Evolutionary conservation across 64 coral and sea anemone genomes (phyloP).

Genomic region (Actinia equina): DNA sequence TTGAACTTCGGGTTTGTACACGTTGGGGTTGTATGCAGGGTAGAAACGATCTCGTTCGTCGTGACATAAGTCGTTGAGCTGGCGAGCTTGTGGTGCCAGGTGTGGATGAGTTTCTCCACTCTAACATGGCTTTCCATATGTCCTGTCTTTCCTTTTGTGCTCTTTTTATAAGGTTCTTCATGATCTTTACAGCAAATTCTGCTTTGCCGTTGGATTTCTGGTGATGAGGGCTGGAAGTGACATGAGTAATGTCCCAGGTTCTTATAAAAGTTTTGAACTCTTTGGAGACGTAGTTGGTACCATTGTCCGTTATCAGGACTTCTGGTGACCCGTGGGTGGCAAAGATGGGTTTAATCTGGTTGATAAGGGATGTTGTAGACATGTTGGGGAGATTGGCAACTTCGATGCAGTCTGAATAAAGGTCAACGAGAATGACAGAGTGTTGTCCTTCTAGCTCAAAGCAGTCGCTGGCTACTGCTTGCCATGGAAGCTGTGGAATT

Average conservation of each 20-base stretch:
- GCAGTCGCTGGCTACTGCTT: constrained; percentile 42
- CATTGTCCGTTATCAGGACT: constrained; percentile 6
- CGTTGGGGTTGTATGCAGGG: not conserved
- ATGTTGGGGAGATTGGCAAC: not conserved
- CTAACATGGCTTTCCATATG: not conserved
- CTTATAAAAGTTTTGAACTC: not conserved
- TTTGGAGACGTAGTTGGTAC: not conserved
- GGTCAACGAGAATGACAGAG: constrained; percentile 33
- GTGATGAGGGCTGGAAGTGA: constrained; percentile 19
- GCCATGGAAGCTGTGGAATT: constrained; percentile 32
- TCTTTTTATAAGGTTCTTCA: not conserved
- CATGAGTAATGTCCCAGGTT: not conserved
- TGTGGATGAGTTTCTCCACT: constrained; percentile 23
- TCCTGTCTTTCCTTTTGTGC: not conserved
- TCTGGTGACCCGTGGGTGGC: constrained; percentile 6
- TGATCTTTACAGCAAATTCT: not conserved
- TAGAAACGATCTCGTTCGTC: constrained; percentile 32
- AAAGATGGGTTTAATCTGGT: constrained; percentile 12
- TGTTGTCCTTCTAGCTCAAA: constrained; percentile 19
- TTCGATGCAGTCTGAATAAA: constrained; percentile 48
- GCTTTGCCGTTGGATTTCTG: constrained; percentile 16
- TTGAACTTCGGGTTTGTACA: constrained; percentile 30
- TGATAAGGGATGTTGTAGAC: not conserved
- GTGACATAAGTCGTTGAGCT: constrained; percentile 42
- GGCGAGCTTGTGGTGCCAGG: constrained; percentile 12